Evolutionary conservation across 2,888 invertebrate genomes (phyloP), one percentile per base, ranked within the genome.

Genomic region (Neoaliturus tenellus): DNA sequence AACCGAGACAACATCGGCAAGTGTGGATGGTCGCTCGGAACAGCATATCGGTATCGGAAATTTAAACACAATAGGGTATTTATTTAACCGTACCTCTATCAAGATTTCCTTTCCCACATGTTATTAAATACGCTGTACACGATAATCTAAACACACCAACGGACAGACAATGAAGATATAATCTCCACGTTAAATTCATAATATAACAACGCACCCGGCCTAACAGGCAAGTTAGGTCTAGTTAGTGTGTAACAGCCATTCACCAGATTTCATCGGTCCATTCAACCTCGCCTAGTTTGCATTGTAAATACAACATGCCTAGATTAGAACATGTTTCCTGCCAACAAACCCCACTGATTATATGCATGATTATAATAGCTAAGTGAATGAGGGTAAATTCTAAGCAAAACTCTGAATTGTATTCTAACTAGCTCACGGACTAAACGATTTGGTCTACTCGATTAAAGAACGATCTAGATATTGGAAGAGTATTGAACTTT

Each of bases 271-370:
- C 62, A 62, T 62, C 62, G 62, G 8, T 3, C 62, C 62, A 62
- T 62, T 62, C 62, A 62, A 3, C 5, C 48, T n/a, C 2, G n/a
- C 14, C 62, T 62, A 14, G 62, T 62, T 62, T 28, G 62, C 62
- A 62, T 28, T 62, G 62, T 62, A 62, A 62, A 62, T 62, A 62
- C 20, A 20, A n/a, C n/a, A n/a, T n/a, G n/a, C 14, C 14, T 28
- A 62, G 62, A 62, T 62, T 62, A 62, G 62, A 62, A 25, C 62
- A 28, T 31, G 62, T 28, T 31, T 62, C 62, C 62, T 62, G 51
- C 23, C 44, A 12, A 44, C 44, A 17, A 44, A 12, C 2, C 17
- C 2, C 44, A 2, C 14, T 8, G 12, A 2, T 44, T 44, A 14
- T 44, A 44, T 17, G n/a, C n/a, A n/a, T n/a, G n/a, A n/a, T n/a